These are phyloP conservation scores for Microhierax caerulescens DNA, from an alignment of 2,797 vertebrate species.

Conservation along the genomic window DNA sequence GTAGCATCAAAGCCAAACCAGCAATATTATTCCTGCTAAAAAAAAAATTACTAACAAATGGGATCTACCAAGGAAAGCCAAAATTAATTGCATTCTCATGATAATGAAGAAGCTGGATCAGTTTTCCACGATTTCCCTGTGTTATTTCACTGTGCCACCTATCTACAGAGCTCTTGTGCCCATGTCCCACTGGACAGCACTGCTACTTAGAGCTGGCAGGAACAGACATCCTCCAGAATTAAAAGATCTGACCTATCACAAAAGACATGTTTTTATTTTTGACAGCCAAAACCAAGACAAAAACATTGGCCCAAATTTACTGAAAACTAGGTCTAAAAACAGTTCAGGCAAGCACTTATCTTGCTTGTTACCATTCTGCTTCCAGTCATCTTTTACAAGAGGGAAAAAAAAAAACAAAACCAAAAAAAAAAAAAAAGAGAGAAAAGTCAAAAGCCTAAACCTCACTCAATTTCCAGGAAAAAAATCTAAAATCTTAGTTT, in stretches of 20 bases:
- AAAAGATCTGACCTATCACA: neutral
- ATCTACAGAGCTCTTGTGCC: neutral
- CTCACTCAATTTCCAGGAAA: neutral
- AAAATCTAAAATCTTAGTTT: neutral
- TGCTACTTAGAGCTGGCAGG: neutral
- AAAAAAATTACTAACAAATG: neutral
- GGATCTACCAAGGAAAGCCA: neutral
- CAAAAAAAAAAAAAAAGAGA: fast-evolving
- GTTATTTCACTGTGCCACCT: neutral
- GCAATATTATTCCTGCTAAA: neutral
- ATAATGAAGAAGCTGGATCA: neutral
- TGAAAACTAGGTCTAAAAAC: neutral
- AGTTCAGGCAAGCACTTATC: neutral
- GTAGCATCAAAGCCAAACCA: neutral
- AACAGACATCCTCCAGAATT: neutral
- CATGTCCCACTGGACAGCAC: fast-evolving
- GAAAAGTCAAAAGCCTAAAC: neutral
- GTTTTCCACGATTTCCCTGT: neutral
- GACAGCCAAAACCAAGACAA: neutral
- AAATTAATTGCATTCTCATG: neutral
- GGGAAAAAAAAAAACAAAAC: fast-evolving
- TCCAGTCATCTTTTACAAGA: neutral
- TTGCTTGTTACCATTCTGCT: neutral
- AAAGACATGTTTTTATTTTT: neutral
- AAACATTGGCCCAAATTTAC: neutral